phyloP scores from a whole-genome alignment of 2,888 invertebrate species.

The Latrodectus hesperus region DNA sequence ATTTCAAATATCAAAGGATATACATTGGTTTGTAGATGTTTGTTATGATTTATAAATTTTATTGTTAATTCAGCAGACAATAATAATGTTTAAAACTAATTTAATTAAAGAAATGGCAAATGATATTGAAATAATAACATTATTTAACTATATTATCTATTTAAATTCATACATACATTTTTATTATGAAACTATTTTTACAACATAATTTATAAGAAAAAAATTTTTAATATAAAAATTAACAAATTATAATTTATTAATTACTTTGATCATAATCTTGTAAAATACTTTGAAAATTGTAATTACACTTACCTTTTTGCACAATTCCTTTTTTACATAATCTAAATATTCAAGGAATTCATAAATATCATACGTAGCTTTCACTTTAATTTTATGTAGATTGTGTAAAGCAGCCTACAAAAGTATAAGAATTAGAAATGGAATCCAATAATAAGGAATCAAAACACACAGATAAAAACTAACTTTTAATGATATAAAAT shows the following conservation, averaged over 20 bases:
- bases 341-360: conserved; percentile 37
- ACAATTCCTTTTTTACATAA: conserved; percentile 22
- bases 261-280: no score
- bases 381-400: conserved; percentile 41
- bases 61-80: neutral
- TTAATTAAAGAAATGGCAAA: no score
- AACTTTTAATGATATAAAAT: no score
- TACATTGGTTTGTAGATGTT: neutral
- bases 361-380: conserved; percentile 45
- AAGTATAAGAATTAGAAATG: neutral
- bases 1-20: neutral
- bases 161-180: no score
- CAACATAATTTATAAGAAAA: no score
- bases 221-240: no score
- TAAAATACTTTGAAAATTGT: no score
- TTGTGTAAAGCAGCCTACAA: conserved; percentile 25
- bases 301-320: conserved; percentile 36
- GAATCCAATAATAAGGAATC: neutral
- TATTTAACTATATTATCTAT: no score
- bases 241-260: no score
- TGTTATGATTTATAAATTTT: conserved; percentile 6
- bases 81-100: neutral
- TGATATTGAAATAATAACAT: no score
- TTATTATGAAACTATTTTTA: no score
- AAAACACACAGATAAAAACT: no score